Conservation (phyloP, 2,113 vertebrate species). For the Saccopteryx leptura region DNA sequence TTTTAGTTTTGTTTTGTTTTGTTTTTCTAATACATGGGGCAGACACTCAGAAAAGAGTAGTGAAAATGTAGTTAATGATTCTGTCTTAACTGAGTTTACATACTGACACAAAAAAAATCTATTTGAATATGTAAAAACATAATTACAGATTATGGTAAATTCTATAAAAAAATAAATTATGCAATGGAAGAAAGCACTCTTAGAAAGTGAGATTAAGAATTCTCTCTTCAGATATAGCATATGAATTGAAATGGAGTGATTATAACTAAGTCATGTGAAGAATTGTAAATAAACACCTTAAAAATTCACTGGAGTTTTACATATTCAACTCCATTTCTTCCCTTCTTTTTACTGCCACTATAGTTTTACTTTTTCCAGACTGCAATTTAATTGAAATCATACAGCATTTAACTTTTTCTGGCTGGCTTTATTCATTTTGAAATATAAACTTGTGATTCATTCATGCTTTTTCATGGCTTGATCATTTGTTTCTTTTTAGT, state of each 20-base stretch:
- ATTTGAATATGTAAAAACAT: not conserved
- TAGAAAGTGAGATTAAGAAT: not conserved
- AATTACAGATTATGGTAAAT: not conserved
- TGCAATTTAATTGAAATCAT: not conserved
- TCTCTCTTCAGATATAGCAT: not conserved
- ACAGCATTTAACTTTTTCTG: not conserved
- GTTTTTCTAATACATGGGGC: not conserved
- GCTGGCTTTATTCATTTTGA: not conserved
- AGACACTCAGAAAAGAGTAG: not conserved
- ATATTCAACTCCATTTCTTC: not conserved
- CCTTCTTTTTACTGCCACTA: not conserved
- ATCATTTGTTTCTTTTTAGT: not conserved
- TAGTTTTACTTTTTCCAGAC: not conserved
- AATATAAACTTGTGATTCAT: not conserved
- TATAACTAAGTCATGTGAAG: not conserved
- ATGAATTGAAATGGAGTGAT: not conserved
- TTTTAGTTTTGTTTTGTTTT: too few relatives aligned
- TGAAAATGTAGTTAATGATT: not conserved
- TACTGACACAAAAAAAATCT: not conserved
- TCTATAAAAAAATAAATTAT: not conserved
- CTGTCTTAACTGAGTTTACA: not conserved
- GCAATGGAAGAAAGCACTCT: not conserved
- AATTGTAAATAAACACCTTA: not conserved
- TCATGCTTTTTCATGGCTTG: not conserved
- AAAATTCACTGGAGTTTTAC: not conserved